Evolutionary conservation across 1,140 invertebrate genomes (phyloP).

Genomic region (Orius laevigatus): DNA sequence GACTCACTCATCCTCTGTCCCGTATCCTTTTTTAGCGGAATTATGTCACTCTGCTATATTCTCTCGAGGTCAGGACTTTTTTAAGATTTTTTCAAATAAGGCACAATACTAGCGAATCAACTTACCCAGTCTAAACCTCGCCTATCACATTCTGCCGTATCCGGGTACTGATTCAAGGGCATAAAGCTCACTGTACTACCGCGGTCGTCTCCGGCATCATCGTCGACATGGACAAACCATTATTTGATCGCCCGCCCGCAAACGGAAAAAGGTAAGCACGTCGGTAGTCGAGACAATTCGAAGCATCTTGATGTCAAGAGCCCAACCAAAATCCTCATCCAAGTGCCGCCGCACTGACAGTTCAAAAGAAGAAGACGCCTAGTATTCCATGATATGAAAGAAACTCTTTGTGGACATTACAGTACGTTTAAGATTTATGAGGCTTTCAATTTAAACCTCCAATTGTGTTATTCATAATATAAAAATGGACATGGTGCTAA

Average conservation of each 20-base stretch:
- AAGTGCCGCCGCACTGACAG: conserved; percentile 56
- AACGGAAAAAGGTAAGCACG: conserved; percentile 67
- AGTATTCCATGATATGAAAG: conserved; percentile 5
- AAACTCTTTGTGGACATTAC: conserved; percentile 3
- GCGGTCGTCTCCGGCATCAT: conserved; percentile 32
- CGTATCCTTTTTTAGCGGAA: no score
- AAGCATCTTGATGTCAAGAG: conserved; percentile 47
- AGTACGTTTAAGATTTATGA: neutral
- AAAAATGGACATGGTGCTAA: no score
- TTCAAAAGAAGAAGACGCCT: conserved; percentile 29
- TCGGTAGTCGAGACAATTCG: conserved; percentile 61
- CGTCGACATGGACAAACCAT: conserved; percentile 4
- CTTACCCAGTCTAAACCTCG: no score
- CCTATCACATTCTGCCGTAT: conserved; percentile 38
- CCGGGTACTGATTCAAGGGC: conserved; percentile 62
- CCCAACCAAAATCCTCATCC: conserved; percentile 63
- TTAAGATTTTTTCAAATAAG: no score
- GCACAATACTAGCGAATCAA: no score
- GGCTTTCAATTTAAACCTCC: no score
- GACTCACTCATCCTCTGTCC: no score
- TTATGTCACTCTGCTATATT: no score
- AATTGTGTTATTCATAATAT: no score
- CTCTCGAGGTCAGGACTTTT: no score
- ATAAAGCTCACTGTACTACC: conserved; percentile 84
- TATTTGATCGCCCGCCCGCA: conserved; percentile 57